Evolutionary conservation across 2,888 invertebrate species (phyloP), one percentile per base, ranked within the genome.

Genomic region (Dicranocentrus wangi): DNA sequence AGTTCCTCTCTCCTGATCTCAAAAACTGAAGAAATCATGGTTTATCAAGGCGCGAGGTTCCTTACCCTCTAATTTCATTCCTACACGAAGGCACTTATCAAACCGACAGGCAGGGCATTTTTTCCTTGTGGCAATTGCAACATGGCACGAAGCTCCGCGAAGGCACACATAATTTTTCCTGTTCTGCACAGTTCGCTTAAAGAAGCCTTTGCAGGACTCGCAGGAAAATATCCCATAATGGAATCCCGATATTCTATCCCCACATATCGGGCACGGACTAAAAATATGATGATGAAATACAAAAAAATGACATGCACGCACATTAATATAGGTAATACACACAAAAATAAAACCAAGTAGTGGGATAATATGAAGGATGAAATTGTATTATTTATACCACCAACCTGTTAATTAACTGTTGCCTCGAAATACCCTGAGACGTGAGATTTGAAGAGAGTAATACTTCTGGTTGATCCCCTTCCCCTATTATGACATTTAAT

Each of bases 161-260:
- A 95, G 91, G 88, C 98, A 98, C 88, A 96, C 95, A 90, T 98
- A 98, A 89, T 96, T 96, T 90, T 98, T 98, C 86, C 97, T 93
- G 89, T 98, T 98, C 90, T 98, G 98, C n/a, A 98, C 98, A 21
- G 98, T 98, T 82, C 98, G 91, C 89, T 98, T 98, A 91, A 98
- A 98, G 90, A 98, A 98, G 1, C 98, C 98, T 89, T 98, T 98
- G 90, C 98, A 98, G 21, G 96, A 96, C 89, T 98, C 98, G 90
- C 98, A 98, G 13, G 97, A 97, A 90, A 97, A 81, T 10, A 75
- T 69, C 13, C 98, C 98, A 89, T 98, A 98, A 89, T 98, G 98
- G 90, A 98, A 98, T 28, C 98, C 97, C 87, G 96, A 96, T 88
- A 97, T 97, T 89, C 96, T 95, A 89, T 97, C 97, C 1, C 96